These are phyloP conservation scores for Acleris literana DNA, from an alignment of 2,888 invertebrate genomes.

Conservation along the genomic window DNA sequence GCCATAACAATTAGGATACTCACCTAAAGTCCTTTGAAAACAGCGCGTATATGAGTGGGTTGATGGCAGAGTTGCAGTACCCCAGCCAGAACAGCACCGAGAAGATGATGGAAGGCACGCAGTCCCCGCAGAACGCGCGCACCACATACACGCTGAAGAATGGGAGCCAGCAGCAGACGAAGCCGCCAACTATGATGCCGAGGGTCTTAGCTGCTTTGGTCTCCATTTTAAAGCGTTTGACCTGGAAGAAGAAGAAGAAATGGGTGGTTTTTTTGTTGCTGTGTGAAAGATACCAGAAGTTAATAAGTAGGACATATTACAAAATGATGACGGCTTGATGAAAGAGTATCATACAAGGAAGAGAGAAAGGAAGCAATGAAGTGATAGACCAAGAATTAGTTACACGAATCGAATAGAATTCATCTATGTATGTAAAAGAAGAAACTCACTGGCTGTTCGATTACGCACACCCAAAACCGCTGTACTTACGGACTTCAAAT, in stretches of 20 bases:
- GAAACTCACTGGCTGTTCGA: too few relatives aligned
- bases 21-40: constrained; percentile 95
- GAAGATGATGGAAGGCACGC: constrained; percentile 93
- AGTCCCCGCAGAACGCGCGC: constrained; percentile 93
- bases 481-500: too few relatives aligned
- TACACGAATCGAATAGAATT: too few relatives aligned
- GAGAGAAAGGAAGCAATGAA: too few relatives aligned
- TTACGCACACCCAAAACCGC: too few relatives aligned
- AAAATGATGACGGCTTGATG: neutral
- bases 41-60: constrained; percentile 96
- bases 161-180: constrained; percentile 98
- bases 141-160: constrained; percentile 98
- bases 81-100: constrained; percentile 98
- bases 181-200: constrained; percentile 98
- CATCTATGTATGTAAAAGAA: too few relatives aligned
- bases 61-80: constrained; percentile 98
- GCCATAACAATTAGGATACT: constrained; percentile 19
- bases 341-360: neutral
- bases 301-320: too few relatives aligned
- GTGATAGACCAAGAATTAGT: too few relatives aligned
- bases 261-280: too few relatives aligned
- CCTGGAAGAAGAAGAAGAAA: constrained; percentile 75
- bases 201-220: constrained; percentile 98
- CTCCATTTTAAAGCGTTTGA: constrained; percentile 96
- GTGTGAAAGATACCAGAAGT: too few relatives aligned